Evolutionary conservation across 2,113 vertebrate species (phyloP).

Genomic region (Tetrax tetrax): DNA sequence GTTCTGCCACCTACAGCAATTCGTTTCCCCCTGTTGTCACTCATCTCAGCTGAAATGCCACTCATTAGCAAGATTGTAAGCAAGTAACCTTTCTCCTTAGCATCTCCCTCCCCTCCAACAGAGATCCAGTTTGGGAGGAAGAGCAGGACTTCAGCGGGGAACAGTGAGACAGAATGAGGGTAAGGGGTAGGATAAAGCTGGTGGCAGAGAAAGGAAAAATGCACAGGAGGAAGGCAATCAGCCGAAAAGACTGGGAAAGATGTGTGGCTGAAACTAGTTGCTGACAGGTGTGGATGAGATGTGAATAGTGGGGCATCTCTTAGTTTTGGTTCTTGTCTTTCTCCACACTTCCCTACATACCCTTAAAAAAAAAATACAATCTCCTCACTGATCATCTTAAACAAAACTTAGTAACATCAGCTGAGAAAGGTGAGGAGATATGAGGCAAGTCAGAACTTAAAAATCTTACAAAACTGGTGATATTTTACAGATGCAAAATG

Average conservation of each 20-base stretch:
- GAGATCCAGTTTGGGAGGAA: neutral
- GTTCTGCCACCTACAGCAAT: neutral
- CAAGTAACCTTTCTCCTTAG: neutral
- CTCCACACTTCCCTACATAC: neutral
- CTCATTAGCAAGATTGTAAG: neutral
- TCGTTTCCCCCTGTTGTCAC: neutral
- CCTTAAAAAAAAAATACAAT: neutral
- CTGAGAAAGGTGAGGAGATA: neutral
- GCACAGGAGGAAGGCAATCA: neutral
- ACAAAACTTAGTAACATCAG: neutral
- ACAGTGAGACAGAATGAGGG: neutral
- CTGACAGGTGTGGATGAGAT: neutral
- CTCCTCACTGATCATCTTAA: neutral
- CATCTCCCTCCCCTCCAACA: neutral
- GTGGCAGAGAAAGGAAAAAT: neutral
- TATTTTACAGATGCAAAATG: neutral
- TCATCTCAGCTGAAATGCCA: neutral
- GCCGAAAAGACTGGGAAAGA: neutral
- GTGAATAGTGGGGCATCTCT: rapidly evolving
- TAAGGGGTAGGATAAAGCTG: neutral
- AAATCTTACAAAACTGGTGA: rapidly evolving
- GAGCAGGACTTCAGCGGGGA: neutral
- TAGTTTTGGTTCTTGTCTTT: neutral
- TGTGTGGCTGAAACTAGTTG: neutral
- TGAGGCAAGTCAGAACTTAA: neutral